Percentiles rank a stretch among this genome's conserved stretches.
These are phyloP conservation scores for Camponotus floridanus DNA, from an alignment of 1,140 invertebrate species.

Conservation along the genomic window DNA sequence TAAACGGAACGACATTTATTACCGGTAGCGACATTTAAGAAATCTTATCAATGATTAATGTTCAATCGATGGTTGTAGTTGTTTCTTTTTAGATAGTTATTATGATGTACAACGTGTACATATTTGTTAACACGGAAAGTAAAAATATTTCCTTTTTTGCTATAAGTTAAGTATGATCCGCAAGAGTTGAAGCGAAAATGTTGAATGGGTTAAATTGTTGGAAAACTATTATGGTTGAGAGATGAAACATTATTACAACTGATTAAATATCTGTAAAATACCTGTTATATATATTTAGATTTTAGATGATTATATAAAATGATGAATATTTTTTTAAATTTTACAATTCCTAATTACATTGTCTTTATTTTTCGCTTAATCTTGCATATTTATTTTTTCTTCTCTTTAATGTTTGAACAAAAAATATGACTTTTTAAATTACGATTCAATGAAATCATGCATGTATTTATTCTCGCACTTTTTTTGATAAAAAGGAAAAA, in stretches of 20 bases:
- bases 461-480: too few relatives aligned
- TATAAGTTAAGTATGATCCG: background rate
- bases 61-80: slow-evolving; percentile 46
- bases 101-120: slow-evolving; percentile 5
- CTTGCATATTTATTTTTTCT: background rate
- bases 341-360: too few relatives aligned
- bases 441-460: too few relatives aligned
- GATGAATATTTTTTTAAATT: background rate
- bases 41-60: slow-evolving; percentile 74
- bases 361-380: background rate
- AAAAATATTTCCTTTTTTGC: slow-evolving; percentile 5
- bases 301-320: background rate
- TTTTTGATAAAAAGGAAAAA: too few relatives aligned
- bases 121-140: slow-evolving; percentile 40
- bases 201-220: background rate
- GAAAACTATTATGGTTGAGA: background rate
- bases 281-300: background rate
- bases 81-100: slow-evolving; percentile 8
- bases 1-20: slow-evolving; percentile 70
- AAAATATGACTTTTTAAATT: too few relatives aligned
- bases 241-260: background rate
- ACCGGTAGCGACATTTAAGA: slow-evolving; percentile 63
- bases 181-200: background rate
- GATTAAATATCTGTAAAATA: background rate
- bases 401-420: too few relatives aligned